A percentile compares a stretch with the other conserved stretches of the same genome.
These are phyloP conservation scores for Saccostrea cuccullata DNA, from an alignment of 1,140 invertebrate genomes.

Conservation along the genomic window DNA sequence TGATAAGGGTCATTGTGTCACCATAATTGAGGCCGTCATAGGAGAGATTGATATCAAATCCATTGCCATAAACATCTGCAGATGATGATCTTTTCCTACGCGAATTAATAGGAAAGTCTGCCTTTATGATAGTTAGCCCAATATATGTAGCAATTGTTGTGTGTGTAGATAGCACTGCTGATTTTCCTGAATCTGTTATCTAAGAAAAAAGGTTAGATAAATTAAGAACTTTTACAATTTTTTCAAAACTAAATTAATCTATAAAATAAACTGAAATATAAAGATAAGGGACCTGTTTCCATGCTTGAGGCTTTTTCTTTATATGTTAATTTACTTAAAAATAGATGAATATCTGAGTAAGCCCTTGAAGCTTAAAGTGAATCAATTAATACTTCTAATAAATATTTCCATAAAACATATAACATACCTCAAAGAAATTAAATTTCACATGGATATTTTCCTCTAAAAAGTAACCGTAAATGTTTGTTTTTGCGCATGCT, in stretches of 20 bases:
- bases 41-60: background rate
- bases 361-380: too few relatives aligned
- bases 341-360: too few relatives aligned
- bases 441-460: background rate
- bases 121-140: background rate
- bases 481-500: background rate
- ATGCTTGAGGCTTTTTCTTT: too few relatives aligned
- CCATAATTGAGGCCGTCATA: background rate
- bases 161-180: background rate
- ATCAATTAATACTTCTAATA: too few relatives aligned
- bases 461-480: background rate
- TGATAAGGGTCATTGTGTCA: background rate
- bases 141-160: background rate
- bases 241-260: too few relatives aligned
- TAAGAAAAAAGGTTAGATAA: background rate
- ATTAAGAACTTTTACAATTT: too few relatives aligned
- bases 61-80: background rate
- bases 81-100: background rate
- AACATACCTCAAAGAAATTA: background rate
- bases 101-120: background rate
- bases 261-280: background rate
- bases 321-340: too few relatives aligned
- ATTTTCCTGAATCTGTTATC: constrained; percentile 1
- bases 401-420: background rate
- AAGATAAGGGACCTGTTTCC: too few relatives aligned